Evolutionary conservation across 2,797 vertebrate species (phyloP), one percentile per base, ranked within the genome.

Genomic region (Macropodus opercularis): DNA sequence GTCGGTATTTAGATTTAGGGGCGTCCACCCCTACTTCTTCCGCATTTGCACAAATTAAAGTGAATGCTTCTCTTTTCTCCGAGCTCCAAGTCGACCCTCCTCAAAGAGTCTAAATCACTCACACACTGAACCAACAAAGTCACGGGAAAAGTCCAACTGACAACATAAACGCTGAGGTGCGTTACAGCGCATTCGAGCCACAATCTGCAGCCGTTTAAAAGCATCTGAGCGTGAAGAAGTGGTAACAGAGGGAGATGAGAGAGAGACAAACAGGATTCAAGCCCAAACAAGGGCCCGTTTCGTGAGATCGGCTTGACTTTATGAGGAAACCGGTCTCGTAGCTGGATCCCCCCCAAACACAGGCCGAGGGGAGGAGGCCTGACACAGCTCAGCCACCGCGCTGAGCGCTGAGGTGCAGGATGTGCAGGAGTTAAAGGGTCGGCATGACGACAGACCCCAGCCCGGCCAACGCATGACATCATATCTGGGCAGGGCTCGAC

Each of bases 241-340:
- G 31, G 17, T 17, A 39, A 39, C 43, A 35, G 36, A 54, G 34
- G 8, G 14, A 10, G 36, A 23, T 39, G 75, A 82, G 78, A 47
- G 19, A 39, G 53, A 64, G n/a, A 60, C 23, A 65, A 48, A 66
- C 76, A 55, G 24, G 46, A 49, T 68, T 53, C 54, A 83, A 77
- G 73, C 72, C 73, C 61, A 85, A 82, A 88, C 70, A 87, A 17
- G n/a, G 88, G 87, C 79, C 52, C 56, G 81, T 64, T 85, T 90
- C 87, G 82, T 86, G 76, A 80, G 69, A 63, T 53, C 41, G 5
- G 17, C 34, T 44, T 34, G 11, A 21, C 76, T 90, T 93, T 90
- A 90, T 77, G 86, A 91, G 91, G 92, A 34, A 94, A 92, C 90
- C 85, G 92, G 79, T 63, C 62, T 90, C 91, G 84, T 95, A 91